Evolutionary conservation across 2,797 vertebrate genomes (phyloP).

Genomic region (Chelon labrosus): DNA sequence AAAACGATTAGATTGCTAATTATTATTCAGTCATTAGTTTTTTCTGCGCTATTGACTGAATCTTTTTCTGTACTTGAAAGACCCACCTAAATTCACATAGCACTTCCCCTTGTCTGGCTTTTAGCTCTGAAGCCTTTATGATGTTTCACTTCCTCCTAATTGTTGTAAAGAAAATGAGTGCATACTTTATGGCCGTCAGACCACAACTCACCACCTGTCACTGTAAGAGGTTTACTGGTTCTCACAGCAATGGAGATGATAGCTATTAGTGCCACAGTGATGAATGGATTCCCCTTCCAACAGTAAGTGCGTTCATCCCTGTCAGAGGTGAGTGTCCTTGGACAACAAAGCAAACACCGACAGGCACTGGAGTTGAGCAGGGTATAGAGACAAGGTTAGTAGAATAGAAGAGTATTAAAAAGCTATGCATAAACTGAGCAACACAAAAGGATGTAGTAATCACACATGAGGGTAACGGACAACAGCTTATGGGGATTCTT

Average conservation of each 20-base stretch:
- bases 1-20: slow-evolving; percentile 3
- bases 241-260: slow-evolving; percentile 58
- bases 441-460: neutral
- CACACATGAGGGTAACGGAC: neutral
- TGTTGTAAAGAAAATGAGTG: slow-evolving; percentile 45
- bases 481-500: slow-evolving; percentile 13
- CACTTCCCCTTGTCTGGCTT: slow-evolving; percentile 9
- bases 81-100: slow-evolving; percentile 28
- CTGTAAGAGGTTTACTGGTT: slow-evolving; percentile 52
- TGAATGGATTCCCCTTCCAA: slow-evolving; percentile 48
- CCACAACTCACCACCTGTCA: slow-evolving; percentile 62
- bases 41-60: slow-evolving; percentile 29
- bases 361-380: neutral
- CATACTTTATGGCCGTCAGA: slow-evolving; percentile 60
- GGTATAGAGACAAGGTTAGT: neutral
- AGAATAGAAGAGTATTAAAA: slow-evolving; percentile 6
- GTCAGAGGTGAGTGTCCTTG: slow-evolving; percentile 52
- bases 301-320: slow-evolving; percentile 39
- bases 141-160: slow-evolving; percentile 60
- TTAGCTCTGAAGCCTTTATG: slow-evolving; percentile 42
- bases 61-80: slow-evolving; percentile 12
- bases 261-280: slow-evolving; percentile 64
- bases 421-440: neutral
- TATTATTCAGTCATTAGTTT: neutral
- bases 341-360: slow-evolving; percentile 46